Evolutionary conservation across 1,140 invertebrate species (phyloP).

Genomic region (Saxidomus purpurata): DNA sequence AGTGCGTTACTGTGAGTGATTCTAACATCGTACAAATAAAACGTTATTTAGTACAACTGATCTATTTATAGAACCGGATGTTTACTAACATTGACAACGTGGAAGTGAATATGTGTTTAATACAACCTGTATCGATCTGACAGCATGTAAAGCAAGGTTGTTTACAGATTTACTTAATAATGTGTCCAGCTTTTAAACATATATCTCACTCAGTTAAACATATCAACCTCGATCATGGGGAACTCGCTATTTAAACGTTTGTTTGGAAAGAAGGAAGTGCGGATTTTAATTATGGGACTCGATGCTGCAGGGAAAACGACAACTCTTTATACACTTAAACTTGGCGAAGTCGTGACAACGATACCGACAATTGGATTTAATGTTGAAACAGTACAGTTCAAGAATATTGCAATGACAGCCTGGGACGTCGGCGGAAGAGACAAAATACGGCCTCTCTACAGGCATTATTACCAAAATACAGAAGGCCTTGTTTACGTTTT

Average conservation of each 20-base stretch:
- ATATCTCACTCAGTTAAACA: too few species aligned
- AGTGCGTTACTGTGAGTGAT: too few species aligned
- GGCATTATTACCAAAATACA: slow-evolving; percentile 98
- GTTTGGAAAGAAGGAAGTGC: background rate
- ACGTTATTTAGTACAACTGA: background rate
- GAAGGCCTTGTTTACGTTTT: slow-evolving; percentile 41
- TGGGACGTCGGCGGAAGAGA: slow-evolving; percentile 96
- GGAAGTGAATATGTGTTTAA: slow-evolving; percentile 37
- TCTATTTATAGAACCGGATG: slow-evolving; percentile 18
- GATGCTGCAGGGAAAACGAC: slow-evolving; percentile 99
- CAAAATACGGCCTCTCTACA: slow-evolving; percentile 96
- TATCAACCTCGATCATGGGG: too few species aligned
- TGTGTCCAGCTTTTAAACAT: too few species aligned
- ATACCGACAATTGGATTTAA: slow-evolving; percentile 99
- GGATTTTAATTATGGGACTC: slow-evolving; percentile 89
- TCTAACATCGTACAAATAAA: too few species aligned
- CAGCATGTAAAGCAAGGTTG: too few species aligned
- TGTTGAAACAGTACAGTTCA: slow-evolving; percentile 95
- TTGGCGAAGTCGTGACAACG: slow-evolving; percentile 99
- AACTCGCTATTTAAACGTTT: slow-evolving; percentile 4
- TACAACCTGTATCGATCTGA: background rate
- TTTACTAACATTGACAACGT: slow-evolving; percentile 16
- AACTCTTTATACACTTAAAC: slow-evolving; percentile 98
- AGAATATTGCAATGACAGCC: slow-evolving; percentile 95
- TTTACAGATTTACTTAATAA: too few species aligned